Evolutionary conservation across 2,888 invertebrate genomes (phyloP).

Genomic region (Pristionchus japonicus): DNA sequence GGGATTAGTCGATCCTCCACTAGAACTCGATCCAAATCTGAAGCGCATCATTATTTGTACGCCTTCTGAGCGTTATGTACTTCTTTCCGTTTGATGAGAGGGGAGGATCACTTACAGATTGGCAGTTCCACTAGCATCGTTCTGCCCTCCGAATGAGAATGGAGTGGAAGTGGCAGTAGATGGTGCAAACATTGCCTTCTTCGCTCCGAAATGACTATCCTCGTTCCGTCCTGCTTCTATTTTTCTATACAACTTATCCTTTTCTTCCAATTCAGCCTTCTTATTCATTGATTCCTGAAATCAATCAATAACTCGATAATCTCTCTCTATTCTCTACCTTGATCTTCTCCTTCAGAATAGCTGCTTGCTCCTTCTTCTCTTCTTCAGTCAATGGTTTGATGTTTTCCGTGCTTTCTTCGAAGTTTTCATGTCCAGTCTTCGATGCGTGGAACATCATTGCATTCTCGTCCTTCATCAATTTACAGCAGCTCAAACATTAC

Average conservation of each 20-base stretch:
- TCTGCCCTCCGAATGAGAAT: neutral
- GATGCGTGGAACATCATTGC: slow-evolving; percentile 93
- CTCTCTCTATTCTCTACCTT: too few species aligned
- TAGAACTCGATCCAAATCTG: neutral
- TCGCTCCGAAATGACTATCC: too few species aligned
- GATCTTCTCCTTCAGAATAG: slow-evolving; percentile 54
- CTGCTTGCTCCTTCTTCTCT: slow-evolving; percentile 79
- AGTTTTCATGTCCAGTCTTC: slow-evolving; percentile 91
- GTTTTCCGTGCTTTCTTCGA: slow-evolving; percentile 91
- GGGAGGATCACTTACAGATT: neutral
- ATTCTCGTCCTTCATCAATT: neutral
- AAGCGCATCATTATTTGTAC: too few species aligned
- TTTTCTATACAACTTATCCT: too few species aligned
- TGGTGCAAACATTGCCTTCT: slow-evolving; percentile 23
- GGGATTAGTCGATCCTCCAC: neutral
- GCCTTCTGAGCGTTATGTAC: too few species aligned
- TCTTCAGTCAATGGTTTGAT: slow-evolving; percentile 90
- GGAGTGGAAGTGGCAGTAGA: neutral
- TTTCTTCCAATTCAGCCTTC: slow-evolving; percentile 49
- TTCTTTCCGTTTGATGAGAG: too few species aligned
- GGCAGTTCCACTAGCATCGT: neutral
- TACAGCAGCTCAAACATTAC: neutral
- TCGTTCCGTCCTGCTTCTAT: too few species aligned
- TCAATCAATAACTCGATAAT: too few species aligned
- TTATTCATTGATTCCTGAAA: neutral